Conservation (phyloP, 2,113 vertebrate genomes). For the Pelmatolapia mariae region DNA sequence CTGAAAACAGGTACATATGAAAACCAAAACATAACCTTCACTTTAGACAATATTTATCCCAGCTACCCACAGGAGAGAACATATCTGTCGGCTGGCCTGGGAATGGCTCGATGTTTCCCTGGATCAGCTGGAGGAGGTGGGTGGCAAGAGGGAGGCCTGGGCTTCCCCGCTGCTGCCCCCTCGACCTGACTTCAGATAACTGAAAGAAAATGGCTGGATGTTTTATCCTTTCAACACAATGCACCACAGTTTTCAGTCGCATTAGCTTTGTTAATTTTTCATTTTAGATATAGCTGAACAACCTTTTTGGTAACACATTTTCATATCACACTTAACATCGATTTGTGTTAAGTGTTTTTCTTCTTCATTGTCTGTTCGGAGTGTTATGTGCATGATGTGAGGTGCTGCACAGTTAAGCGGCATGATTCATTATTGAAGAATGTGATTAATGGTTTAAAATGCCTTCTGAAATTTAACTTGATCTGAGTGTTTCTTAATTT, state of each 20-base stretch:
- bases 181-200: neutral
- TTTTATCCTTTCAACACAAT: neutral
- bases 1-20: neutral
- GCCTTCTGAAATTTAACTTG: neutral
- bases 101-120: neutral
- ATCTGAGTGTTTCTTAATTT: neutral
- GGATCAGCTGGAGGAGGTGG: neutral
- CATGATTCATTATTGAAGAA: neutral
- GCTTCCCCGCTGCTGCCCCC: neutral
- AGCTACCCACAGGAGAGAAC: neutral
- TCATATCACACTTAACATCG: neutral
- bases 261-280: neutral
- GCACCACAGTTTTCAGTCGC: neutral
- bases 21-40: neutral
- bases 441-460: neutral
- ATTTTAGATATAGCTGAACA: neutral
- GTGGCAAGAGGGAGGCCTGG: neutral
- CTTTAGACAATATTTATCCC: neutral
- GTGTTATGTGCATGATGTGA: neutral
- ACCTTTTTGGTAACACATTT: neutral
- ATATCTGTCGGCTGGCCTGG: neutral
- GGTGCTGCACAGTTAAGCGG: neutral
- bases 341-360: neutral
- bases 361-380: neutral
- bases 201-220: neutral